Evolutionary conservation across 1,140 invertebrate species (phyloP).

Genomic region (Pectinophora gossypiella): DNA sequence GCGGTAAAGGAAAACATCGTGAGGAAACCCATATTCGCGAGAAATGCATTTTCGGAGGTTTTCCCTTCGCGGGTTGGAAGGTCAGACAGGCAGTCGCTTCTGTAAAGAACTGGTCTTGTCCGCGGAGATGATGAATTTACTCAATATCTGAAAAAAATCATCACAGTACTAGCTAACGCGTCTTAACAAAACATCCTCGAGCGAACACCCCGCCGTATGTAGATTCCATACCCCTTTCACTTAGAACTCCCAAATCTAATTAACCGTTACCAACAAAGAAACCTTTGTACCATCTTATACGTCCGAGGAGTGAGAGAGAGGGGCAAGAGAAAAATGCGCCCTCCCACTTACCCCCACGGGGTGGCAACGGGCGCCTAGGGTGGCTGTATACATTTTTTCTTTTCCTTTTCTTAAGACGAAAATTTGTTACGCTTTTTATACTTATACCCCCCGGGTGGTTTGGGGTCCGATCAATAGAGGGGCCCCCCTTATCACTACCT

Average conservation of each 20-base stretch:
- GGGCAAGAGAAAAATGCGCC: slow-evolving; percentile 59
- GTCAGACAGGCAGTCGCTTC: too few relatives aligned
- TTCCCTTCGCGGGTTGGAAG: too few relatives aligned
- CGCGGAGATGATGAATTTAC: too few relatives aligned
- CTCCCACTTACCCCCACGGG: slow-evolving; percentile 21
- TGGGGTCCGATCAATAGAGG: slow-evolving; percentile 53
- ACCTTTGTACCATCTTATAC: slow-evolving; percentile 67
- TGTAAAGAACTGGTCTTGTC: too few relatives aligned
- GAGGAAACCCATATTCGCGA: too few relatives aligned
- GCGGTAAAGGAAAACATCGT: too few relatives aligned
- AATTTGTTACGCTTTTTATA: slow-evolving; percentile 75
- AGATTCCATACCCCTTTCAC: too few relatives aligned
- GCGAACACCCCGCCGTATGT: too few relatives aligned
- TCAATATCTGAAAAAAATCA: too few relatives aligned
- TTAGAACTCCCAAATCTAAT: slow-evolving; percentile 67
- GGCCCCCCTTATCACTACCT: slow-evolving; percentile 46
- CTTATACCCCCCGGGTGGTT: slow-evolving; percentile 60
- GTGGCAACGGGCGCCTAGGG: slow-evolving; percentile 35
- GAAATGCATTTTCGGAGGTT: too few relatives aligned
- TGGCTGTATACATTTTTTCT: slow-evolving; percentile 74
- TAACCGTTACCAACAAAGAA: slow-evolving; percentile 63
- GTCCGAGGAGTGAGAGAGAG: slow-evolving; percentile 40
- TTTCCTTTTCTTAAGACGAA: slow-evolving; percentile 75
- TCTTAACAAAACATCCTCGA: slow-evolving; percentile 47
- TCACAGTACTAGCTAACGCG: neutral